phyloP scores from a whole-genome alignment of 2,888 invertebrate genomes.

The Lepetodrilus schrolli region DNA sequence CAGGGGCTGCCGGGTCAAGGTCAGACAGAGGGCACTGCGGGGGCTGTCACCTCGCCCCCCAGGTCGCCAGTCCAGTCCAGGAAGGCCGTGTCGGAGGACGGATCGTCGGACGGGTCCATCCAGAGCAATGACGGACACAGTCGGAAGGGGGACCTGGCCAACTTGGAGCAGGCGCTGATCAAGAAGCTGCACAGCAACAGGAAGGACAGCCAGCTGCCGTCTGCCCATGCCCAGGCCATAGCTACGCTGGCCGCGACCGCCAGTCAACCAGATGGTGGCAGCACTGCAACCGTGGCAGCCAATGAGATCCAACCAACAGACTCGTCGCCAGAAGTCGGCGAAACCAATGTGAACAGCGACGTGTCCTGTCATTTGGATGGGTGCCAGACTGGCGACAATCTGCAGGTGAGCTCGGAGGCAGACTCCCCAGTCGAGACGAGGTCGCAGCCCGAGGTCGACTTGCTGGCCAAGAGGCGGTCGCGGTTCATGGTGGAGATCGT shows the following conservation, averaged over 20 bases:
- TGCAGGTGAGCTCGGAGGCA: not conserved
- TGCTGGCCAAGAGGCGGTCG: conserved; percentile 51
- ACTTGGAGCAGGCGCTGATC: conserved; percentile 69
- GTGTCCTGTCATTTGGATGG: not conserved
- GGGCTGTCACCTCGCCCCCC: conserved; percentile 52
- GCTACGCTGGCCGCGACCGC: conserved; percentile 7
- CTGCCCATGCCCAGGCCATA: not conserved
- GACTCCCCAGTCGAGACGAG: conserved; percentile 33
- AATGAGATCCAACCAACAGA: conserved; percentile 32
- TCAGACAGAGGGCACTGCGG: conserved; percentile 7
- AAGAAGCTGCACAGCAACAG: conserved; percentile 65
- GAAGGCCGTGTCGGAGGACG: conserved; percentile 46
- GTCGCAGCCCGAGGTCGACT: conserved; percentile 60
- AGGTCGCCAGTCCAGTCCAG: conserved; percentile 58
- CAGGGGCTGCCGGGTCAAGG: conserved; percentile 30
- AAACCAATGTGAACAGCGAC: not conserved
- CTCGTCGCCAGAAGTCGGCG: not conserved
- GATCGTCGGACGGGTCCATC: conserved; percentile 23
- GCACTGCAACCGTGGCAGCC: not conserved
- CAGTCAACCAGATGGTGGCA: conserved; percentile 13
- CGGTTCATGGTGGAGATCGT: conserved; percentile 63
- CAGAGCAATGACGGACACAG: conserved; percentile 39
- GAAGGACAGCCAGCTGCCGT: conserved; percentile 40
- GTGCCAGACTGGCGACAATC: not conserved
- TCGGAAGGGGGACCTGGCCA: conserved; percentile 51